phyloP scores from a whole-genome alignment of 2,797 vertebrate species.

The Octomys mimax region DNA sequence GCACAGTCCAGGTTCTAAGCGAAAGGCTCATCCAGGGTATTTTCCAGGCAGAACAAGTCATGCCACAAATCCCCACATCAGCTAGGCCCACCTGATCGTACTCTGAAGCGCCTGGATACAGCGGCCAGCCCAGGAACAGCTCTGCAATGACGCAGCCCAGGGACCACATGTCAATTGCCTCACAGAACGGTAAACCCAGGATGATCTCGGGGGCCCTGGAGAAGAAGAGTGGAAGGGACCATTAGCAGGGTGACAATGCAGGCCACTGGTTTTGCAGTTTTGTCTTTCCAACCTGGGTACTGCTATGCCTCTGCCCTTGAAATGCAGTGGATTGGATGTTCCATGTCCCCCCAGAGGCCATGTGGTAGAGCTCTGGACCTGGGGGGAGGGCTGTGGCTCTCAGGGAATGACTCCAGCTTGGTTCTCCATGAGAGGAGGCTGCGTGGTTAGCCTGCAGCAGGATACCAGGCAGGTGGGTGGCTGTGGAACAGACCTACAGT shows the following conservation, averaged over 20 bases:
- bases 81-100: constrained; percentile 95
- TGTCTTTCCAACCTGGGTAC: background rate
- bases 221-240: constrained; percentile 64
- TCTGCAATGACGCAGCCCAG: constrained; percentile 99
- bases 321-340: background rate
- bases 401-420: background rate
- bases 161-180: constrained; percentile 99
- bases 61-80: background rate
- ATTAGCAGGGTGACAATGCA: constrained; percentile 48
- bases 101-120: constrained; percentile 98
- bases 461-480: background rate
- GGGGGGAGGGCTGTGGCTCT: background rate
- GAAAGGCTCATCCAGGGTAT: background rate
- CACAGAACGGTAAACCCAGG: constrained; percentile 97
- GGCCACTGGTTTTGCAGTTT: background rate
- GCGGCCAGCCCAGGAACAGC: constrained; percentile 98
- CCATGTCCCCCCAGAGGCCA: background rate
- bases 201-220: constrained; percentile 99
- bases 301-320: accelerated
- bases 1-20: background rate
- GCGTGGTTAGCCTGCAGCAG: accelerated
- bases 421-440: background rate
- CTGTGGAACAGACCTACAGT: background rate
- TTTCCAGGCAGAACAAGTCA: background rate
- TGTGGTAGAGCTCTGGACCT: background rate